Evolutionary conservation across 2,797 vertebrate species (phyloP).

Genomic region (Furcifer pardalis): DNA sequence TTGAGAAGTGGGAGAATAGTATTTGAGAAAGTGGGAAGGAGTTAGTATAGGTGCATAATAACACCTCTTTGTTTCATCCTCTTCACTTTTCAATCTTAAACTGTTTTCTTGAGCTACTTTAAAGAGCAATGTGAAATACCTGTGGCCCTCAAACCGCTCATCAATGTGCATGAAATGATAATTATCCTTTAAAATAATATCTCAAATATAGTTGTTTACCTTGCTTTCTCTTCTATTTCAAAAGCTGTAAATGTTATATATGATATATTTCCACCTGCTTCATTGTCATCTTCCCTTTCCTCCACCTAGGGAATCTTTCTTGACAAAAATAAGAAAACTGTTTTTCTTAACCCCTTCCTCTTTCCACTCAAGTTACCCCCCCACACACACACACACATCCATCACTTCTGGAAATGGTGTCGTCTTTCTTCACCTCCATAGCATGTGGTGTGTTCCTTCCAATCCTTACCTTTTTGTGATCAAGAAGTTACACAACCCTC

Average conservation of each 20-base stretch:
- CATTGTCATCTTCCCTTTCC: background rate
- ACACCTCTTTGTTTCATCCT: background rate
- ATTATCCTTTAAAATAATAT: background rate
- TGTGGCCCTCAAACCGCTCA: background rate
- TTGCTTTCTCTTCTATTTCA: background rate
- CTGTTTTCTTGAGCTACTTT: background rate
- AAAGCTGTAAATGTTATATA: background rate
- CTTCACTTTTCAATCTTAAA: background rate
- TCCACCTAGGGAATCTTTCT: conserved; percentile 9
- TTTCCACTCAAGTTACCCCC: background rate
- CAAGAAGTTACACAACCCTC: background rate
- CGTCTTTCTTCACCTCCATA: background rate
- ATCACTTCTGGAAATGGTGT: background rate
- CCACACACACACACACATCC: no score
- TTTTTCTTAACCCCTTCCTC: background rate
- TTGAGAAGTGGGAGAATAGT: no score
- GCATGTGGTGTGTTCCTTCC: background rate
- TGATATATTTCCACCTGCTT: background rate
- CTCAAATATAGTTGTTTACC: background rate
- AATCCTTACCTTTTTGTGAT: background rate
- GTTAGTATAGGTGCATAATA: no score
- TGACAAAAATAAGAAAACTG: background rate
- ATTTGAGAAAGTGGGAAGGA: no score
- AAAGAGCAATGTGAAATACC: background rate
- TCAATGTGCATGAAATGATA: background rate